Evolutionary conservation across 2,797 vertebrate species (phyloP), one percentile per base, ranked within the genome.

Genomic region (Sebastes matsubarae): DNA sequence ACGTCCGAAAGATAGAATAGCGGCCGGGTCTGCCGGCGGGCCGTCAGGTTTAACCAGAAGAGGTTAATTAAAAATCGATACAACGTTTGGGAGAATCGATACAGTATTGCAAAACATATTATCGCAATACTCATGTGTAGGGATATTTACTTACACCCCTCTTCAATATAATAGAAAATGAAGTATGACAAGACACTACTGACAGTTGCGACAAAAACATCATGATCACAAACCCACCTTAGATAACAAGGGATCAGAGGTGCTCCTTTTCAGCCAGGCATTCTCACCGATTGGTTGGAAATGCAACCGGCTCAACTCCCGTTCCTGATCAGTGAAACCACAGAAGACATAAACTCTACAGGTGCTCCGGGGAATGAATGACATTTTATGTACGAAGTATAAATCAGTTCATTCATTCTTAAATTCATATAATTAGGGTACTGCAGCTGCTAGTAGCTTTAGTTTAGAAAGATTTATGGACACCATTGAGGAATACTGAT

Each of bases 181-280:
- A 50, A 20, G 46, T 20, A 46, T 46, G 38, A 54, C 52, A 34
- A 46, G 13, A 38, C 18, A 65, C 58, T 52, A 22, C 12, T 30
- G 54, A 27, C n/a, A 24, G 5, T 22, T 30, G 22, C 0, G 1
- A 20, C 42, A 16, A 30, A 63, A 52, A 61, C 9, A 50, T 1
- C 38, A 46, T 2, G 8, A 30, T 50, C 5, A 22, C 8, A 83
- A 78, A 80, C 90, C 29, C 61, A 95, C 95, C 93, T 94, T 86
- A 71, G 79, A 52, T 36, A 96, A 77, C 0, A 87, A 93, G 3
- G 94, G 81, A 63, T 95, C 94, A 2, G 95, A 95, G 66, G 14
- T 88, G 85, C 93, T 95, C 67, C 94, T 92, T 46, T 95, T 96
- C 58, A 96, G 75, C 95, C 95, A 96, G 85, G 92, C 88, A n/a